Evolutionary conservation across 2,888 invertebrate genomes (phyloP).

Genomic region (Aporophyla lueneburgensis): DNA sequence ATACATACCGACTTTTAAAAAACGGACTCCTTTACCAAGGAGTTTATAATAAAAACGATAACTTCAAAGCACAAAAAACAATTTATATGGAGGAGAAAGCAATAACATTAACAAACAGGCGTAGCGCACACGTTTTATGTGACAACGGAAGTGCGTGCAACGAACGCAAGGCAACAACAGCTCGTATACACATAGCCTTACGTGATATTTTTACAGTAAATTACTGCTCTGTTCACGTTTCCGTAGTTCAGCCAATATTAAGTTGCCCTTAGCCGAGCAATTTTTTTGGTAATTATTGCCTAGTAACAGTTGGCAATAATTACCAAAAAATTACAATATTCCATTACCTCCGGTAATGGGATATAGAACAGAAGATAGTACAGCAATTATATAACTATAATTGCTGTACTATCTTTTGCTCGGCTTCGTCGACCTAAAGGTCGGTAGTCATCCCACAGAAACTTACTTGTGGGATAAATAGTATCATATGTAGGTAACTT

Average conservation of each 20-base stretch:
- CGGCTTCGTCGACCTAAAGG: too few species aligned
- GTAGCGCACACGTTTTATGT: slow-evolving; percentile 55
- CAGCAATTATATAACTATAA: too few species aligned
- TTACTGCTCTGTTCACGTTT: slow-evolving; percentile 45
- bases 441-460: too few species aligned
- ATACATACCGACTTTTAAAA: not conserved
- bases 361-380: too few species aligned
- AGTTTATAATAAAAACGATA: not conserved
- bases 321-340: too few species aligned
- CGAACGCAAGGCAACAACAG: slow-evolving; percentile 33
- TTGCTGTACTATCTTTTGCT: too few species aligned
- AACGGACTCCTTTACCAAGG: too few species aligned
- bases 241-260: slow-evolving; percentile 35
- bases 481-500: too few species aligned
- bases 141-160: slow-evolving; percentile 61
- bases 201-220: slow-evolving; percentile 52
- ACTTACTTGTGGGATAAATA: too few species aligned
- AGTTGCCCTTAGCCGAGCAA: not conserved
- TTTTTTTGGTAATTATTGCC: not conserved
- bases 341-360: too few species aligned
- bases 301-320: not conserved
- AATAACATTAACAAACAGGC: slow-evolving; percentile 49
- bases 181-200: slow-evolving; percentile 1
- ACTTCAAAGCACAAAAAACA: slow-evolving; percentile 20
- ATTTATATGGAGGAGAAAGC: slow-evolving; percentile 34